Base-by-base conservation (phyloP, 2,888 invertebrate species). In the Cataglyphis rosenhaueri region DNA sequence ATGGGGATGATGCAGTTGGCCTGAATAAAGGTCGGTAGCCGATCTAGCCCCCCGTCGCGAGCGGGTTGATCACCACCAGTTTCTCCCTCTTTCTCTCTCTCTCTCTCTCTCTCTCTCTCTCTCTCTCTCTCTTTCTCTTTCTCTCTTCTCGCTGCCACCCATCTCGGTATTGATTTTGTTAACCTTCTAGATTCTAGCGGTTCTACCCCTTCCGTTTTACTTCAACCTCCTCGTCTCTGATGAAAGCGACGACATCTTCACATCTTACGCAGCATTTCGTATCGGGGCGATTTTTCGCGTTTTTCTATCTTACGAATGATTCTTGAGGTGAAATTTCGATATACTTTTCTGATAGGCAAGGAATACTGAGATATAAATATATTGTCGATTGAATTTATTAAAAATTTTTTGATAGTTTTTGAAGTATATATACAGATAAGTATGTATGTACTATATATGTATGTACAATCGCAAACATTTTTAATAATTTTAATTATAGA, bases 1-100 rank as follows among this genome's bases (percentile, higher is more conserved):
- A 93, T 86, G 92, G 91, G 92, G 92, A 93, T 92, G 92, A 92
- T 93, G 92, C 92, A 91, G 93, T 92, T 93, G 93, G 91, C 93
- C 93, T 92, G 92, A 92, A 93, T 93, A 93, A 92, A 93, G 93
- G 93, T 93, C 93, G 93, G 91, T 93, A 92, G 91, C 93, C 93
- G 92, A 93, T 93, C 93, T 93, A 93, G 92, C 93, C 89, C 91
- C 92, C 90, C 87, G 87, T 59, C 25, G 66, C 66, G 38, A 75
- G 88, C 90, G 83, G 84, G 85, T 74, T 88, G 71, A 86, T 83
- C 84, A 87, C 84, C 87, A 76, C 41, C 59, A 55, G 84, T 90
- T 90, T 84, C 85, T 79, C 79, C 82, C 82, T 84, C 88, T 86
- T 79, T 88, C 87, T 68, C 76, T 84, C 74, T 85, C 86, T 86